Conservation (phyloP, 92 coral and sea anemone species). For the Galaxea fascicularis region DNA sequence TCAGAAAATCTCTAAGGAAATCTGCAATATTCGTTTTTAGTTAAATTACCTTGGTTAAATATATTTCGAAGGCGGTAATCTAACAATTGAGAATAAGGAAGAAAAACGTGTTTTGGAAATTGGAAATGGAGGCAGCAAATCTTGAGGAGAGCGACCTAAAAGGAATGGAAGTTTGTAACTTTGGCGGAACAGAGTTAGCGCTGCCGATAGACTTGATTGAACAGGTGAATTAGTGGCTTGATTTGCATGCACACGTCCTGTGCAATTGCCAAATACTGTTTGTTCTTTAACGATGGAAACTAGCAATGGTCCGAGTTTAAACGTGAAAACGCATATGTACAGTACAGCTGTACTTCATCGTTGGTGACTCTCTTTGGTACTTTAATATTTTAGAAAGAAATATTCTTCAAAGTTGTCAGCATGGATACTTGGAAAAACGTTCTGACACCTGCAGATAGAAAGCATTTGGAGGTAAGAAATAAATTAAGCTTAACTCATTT, state of each 20-base stretch:
- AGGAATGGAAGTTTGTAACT: conserved; percentile 90
- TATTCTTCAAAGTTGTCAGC: conserved; percentile 86
- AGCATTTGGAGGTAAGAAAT: conserved; percentile 82
- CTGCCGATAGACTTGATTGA: conserved; percentile 92
- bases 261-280: neutral
- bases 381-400: conserved; percentile 71
- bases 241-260: neutral
- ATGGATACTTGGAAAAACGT: conserved; percentile 91
- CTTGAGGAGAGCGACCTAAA: conserved; percentile 63
- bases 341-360: neutral
- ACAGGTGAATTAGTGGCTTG: conserved; percentile 57
- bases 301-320: too few species aligned
- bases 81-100: neutral
- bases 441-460: conserved; percentile 81
- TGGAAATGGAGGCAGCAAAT: conserved; percentile 29
- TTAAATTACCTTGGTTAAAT: neutral
- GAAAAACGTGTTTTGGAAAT: neutral
- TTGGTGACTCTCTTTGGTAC: neutral
- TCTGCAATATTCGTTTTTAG: neutral
- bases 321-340: too few species aligned
- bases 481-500: too few species aligned
- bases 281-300: too few species aligned
- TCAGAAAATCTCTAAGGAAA: neutral
- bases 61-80: neutral
- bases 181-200: conserved; percentile 78